These are phyloP conservation scores for Aporophyla nigra DNA, from an alignment of 2,888 invertebrate genomes.

Conservation along the genomic window DNA sequence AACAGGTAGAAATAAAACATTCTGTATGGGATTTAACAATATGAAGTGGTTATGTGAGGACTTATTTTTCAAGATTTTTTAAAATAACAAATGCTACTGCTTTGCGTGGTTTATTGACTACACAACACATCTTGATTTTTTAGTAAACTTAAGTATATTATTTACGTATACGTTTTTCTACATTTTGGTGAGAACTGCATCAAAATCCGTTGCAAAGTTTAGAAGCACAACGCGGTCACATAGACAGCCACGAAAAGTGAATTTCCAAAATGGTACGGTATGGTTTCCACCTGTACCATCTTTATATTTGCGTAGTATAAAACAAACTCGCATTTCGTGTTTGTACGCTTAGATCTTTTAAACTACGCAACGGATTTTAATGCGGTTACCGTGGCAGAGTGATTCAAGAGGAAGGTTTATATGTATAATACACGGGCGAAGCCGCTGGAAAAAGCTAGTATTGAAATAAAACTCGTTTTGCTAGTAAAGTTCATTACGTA, in stretches of 20 bases:
- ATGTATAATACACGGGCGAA: too few species aligned
- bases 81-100: too few species aligned
- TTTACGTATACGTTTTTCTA: too few species aligned
- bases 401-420: too few species aligned
- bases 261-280: neutral
- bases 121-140: neutral
- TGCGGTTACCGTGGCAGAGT: too few species aligned
- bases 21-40: conserved; percentile 7
- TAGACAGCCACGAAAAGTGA: neutral
- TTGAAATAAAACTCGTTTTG: neutral
- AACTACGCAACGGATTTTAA: too few species aligned
- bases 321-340: too few species aligned
- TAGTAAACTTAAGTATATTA: neutral
- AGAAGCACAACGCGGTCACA: neutral
- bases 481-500: neutral
- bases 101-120: neutral
- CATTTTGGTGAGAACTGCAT: too few species aligned
- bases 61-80: conserved; percentile 2
- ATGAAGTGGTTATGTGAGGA: neutral
- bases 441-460: too few species aligned
- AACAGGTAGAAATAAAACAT: conserved; percentile 31
- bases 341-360: too few species aligned
- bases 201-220: neutral
- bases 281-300: too few species aligned
- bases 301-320: too few species aligned